phyloP scores from a whole-genome alignment of 2,888 invertebrate species.

The Tipula lateralis region DNA sequence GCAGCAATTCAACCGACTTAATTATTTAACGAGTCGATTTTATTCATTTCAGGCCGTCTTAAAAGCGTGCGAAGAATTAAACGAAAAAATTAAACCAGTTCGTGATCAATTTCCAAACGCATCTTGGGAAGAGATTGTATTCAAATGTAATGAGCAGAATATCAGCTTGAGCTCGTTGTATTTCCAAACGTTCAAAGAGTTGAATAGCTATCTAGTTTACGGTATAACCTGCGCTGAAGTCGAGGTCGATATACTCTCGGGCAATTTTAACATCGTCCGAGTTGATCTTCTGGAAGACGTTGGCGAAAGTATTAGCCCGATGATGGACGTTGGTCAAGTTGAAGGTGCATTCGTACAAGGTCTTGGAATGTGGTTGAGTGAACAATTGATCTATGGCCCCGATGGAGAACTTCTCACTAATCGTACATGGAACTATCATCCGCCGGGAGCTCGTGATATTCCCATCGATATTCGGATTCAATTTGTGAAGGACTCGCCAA shows the following conservation, averaged over 20 bases:
- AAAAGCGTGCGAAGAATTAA: constrained; percentile 60
- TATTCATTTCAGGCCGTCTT: constrained; percentile 50
- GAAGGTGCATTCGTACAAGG: constrained; percentile 78
- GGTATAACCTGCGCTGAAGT: constrained; percentile 63
- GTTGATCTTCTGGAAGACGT: constrained; percentile 72
- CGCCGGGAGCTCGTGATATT: constrained; percentile 72
- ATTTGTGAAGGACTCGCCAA: not conserved
- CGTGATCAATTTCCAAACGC: constrained; percentile 52
- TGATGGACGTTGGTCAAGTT: constrained; percentile 68
- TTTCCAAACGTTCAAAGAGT: constrained; percentile 52
- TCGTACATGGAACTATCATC: constrained; percentile 77
- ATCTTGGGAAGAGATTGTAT: constrained; percentile 57
- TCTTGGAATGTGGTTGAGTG: constrained; percentile 70
- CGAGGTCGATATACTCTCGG: constrained; percentile 73
- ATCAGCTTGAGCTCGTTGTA: constrained; percentile 60
- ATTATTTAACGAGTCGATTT: constrained; percentile 31
- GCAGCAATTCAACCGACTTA: no score
- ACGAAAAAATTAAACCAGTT: constrained; percentile 57
- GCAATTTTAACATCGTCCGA: constrained; percentile 62
- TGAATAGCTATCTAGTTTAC: constrained; percentile 60
- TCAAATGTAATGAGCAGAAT: constrained; percentile 51
- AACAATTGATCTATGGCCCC: constrained; percentile 61
- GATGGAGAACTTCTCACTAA: constrained; percentile 65
- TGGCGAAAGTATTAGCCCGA: constrained; percentile 67
- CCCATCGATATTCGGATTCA: constrained; percentile 66